phyloP scores from a whole-genome alignment of 2,888 invertebrate species.

The Dendrolimus houi region DNA sequence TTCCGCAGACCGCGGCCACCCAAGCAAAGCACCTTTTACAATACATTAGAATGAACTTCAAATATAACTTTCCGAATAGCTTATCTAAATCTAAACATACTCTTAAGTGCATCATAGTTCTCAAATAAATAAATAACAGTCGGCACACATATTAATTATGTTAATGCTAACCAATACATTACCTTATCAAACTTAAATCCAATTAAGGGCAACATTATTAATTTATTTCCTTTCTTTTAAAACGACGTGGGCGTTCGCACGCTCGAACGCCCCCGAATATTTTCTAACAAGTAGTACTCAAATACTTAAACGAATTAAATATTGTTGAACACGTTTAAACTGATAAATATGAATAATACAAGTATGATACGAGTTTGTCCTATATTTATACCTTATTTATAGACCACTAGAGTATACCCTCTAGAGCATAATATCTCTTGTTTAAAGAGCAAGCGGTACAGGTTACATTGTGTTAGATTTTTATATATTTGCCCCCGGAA shows the following conservation, averaged over 20 bases:
- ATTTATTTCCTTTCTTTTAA: neutral
- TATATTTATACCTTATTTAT: no score
- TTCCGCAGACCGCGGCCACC: no score
- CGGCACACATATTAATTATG: neutral
- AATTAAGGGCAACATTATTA: neutral
- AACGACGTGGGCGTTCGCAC: neutral
- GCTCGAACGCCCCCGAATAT: neutral
- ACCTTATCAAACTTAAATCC: neutral
- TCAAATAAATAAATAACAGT: neutral
- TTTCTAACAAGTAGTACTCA: neutral
- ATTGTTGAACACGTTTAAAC: neutral
- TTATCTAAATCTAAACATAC: neutral
- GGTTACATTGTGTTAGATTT: no score
- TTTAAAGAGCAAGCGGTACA: no score
- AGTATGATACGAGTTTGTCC: neutral
- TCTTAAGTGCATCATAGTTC: neutral
- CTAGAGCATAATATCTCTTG: no score
- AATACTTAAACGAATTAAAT: neutral
- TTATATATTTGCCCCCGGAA: no score
- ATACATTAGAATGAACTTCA: no score
- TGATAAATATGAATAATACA: neutral
- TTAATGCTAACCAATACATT: neutral
- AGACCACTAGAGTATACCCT: no score
- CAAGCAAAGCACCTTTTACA: no score
- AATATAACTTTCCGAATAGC: neutral